Evolutionary conservation across 1,140 invertebrate species (phyloP), one percentile per base, ranked within the genome.

Genomic region (Charaxes varanes): DNA sequence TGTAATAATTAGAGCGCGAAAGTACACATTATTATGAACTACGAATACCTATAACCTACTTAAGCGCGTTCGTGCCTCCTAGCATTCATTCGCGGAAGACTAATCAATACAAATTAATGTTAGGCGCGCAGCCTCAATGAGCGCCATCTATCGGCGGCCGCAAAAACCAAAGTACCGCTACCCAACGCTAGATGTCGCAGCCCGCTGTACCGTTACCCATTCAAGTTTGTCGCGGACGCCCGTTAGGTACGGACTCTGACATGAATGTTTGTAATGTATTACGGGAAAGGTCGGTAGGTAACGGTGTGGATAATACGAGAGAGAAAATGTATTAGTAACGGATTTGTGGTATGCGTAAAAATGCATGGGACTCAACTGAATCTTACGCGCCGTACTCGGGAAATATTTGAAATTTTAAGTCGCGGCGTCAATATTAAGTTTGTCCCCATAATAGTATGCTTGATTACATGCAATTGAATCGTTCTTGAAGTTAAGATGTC

Each of bases 131-230:
- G 21, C 21, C 30, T 38, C 15, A 48, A 51, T 48, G 45, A 58
- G 7, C 51, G 59, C 53, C 58, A 64, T 63, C 66, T 69, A 48
- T 63, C 33, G 56, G 45, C 49, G 26, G 30, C 55, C 36, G 48
- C 43, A 63, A 61, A 51, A 67, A 73, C 53, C 60, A 17, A 37
- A 55, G 54, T 80, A 73, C 74, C 72, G 76, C 72, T 76, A 77
- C 38, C 33, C 56, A 55, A 48, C 65, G 65, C 70, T 66, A 77
- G 72, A 57, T 77, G 76, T 62, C 68, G 61, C 51, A 67, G 59
- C 61, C 66, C 59, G 53, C 8, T 46, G 54, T 58, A 60, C 74
- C 67, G 74, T 71, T 73, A 69, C 18, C 55, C 58, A 62, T 59
- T 61, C 50, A 55, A 52, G 40, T 47, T 41, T 65, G 68, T 69